These are phyloP conservation scores for Cyclopterus lumpus DNA, from an alignment of 2,797 vertebrate species.

Conservation along the genomic window DNA sequence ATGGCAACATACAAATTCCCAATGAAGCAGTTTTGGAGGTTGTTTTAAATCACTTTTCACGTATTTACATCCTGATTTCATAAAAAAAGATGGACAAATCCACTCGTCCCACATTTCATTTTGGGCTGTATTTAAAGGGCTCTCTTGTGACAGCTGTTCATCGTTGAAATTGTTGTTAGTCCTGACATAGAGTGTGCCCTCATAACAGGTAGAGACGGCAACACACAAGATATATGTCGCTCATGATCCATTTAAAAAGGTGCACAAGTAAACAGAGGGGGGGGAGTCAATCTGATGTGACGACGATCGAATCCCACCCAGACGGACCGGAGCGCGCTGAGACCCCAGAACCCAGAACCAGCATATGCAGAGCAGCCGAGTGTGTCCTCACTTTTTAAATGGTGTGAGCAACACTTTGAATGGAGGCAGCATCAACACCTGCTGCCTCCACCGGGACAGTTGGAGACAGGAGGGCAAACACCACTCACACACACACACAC, in stretches of 20 bases:
- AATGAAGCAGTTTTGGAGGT: neutral
- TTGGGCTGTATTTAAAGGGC: neutral
- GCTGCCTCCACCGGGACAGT: constrained; percentile 66
- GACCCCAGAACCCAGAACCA: constrained; percentile 45
- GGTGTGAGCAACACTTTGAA: constrained; percentile 82
- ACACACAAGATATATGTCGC: neutral
- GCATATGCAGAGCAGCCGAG: constrained; percentile 79
- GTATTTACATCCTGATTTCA: neutral
- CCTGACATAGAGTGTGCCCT: too few relatives aligned
- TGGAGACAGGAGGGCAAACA: constrained; percentile 69
- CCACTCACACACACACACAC: constrained; percentile 45
- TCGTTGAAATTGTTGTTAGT: neutral
- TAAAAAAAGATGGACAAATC: neutral
- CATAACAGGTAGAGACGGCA: too few relatives aligned
- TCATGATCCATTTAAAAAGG: neutral
- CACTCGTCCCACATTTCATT: neutral
- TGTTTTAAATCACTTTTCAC: too few relatives aligned
- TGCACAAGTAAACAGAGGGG: neutral
- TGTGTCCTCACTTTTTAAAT: constrained; percentile 84
- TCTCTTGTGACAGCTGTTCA: neutral
- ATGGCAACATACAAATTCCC: neutral
- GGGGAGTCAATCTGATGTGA: constrained; percentile 79
- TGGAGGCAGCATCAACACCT: constrained; percentile 76
- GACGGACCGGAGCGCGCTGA: constrained; percentile 39
- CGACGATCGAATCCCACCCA: constrained; percentile 67